Evolutionary conservation across 2,113 vertebrate genomes (phyloP), one percentile per base, ranked within the genome.

Genomic region (Eupsittula cactorum): DNA sequence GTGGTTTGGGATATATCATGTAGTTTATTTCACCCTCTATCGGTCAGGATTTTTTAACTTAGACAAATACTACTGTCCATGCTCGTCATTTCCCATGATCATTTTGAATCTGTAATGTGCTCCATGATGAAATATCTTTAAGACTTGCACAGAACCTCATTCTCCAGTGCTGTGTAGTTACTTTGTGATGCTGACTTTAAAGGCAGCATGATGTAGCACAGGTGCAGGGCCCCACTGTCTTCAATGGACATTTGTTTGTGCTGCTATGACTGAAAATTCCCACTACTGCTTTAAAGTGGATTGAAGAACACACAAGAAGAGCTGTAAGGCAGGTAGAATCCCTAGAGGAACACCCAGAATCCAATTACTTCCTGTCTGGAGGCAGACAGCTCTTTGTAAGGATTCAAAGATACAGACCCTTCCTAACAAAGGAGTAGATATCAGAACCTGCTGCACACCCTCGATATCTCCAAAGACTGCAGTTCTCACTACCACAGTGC

Each of bases 81-180:
- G 29, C 52, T 35, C 1, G 0, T 42, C 33, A 18, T 69, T 49
- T 73, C n/a, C 81, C 57, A 28, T 5, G 7, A 4, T 67, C n/a
- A 0, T 62, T 83, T 85, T 42, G 46, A 31, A 87, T 75, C 44
- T 29, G n/a, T 6, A 77, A 41, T 3, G 29, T 15, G 31, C 31
- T 71, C 14, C 4, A 7, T 17, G 59, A 92, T 87, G 78, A 71
- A 75, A n/a, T 10, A 76, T 13, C 27, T 23, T 16, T 7, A 70
- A 39, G 49, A 16, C 20, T 57, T 53, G 9, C 53, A 47, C 37
- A 69, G 35, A 81, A 52, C 14, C 55, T 63, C 23, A 21, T 77
- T 62, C 27, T 47, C 0, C 0, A 44, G 47, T 13, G 31, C 52
- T 21, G 15, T 5, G 17, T 14, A 28, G 24, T 42, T 85, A 19